Evolutionary conservation across 2,113 vertebrate genomes (phyloP), one percentile per base, ranked within the genome.

Genomic region (Seriola quinqueradiata): DNA sequence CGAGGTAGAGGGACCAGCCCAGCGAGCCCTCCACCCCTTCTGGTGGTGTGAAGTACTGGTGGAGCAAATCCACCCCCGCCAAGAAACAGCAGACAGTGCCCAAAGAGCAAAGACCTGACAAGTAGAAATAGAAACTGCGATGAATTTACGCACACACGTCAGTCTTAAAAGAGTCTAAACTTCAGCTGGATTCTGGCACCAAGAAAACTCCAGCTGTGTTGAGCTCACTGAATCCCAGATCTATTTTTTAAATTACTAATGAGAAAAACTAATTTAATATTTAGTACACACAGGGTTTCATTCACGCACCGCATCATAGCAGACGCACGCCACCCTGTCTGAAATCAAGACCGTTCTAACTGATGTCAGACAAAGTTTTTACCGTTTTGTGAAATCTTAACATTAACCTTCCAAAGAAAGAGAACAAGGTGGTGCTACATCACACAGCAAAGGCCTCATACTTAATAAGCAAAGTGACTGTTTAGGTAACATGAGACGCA

Each of bases 1-100:
- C 98, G n/a, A 99, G 95, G 94, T 97, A 99, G 90, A 99, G 97
- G 61, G 98, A 99, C 98, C 98, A 99, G 71, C 97, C 97, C 0
- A 97, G 95, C 34, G 97, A 96, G 28, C 94, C 94, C 14, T 89
- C 94, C 28, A 97, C 95, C 0, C 92, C 94, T 2, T 94, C 84
- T 0, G 96, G 96, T 4, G 50, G 75, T 21, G 67, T 82, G 6
- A 80, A 89, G 46, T 89, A 91, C 87, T 93, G 79, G 32, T 97
- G 96, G 21, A 99, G 96, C 61, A 99, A 95, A 86, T 97, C 92
- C 52, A 97, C 90, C 50, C 97, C 97, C 36, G 94, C 96, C 79
- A 97, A 93, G 1, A 97, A 99, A 88, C 97, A 99, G 93, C 97
- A 95, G 57, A 98, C 96, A 0, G 96, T 95, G 25, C 96, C 97